Conservation (phyloP, 2,113 vertebrate genomes). For the Picathartes gymnocephalus region DNA sequence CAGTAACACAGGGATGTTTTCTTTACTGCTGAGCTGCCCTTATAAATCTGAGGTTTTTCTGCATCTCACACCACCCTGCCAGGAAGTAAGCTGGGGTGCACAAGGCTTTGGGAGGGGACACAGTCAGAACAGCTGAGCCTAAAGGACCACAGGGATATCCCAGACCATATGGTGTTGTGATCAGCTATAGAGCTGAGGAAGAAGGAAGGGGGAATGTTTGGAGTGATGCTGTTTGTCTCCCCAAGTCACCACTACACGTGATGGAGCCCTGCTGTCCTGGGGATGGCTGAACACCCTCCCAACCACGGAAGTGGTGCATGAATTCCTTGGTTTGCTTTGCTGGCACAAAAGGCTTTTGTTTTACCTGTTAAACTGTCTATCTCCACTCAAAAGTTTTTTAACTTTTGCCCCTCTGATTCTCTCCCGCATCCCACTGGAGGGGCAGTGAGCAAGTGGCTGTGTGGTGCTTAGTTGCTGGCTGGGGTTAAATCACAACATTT, state of each 20-base stretch:
- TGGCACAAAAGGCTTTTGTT: neutral
- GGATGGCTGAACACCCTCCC: neutral
- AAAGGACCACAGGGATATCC: neutral
- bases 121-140: neutral
- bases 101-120: neutral
- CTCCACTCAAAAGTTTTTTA: neutral
- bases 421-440: fast-evolving
- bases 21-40: neutral
- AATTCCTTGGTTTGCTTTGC: neutral
- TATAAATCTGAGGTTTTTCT: neutral
- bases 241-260: fast-evolving
- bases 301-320: fast-evolving
- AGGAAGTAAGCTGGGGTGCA: neutral
- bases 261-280: neutral
- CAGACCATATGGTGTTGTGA: neutral
- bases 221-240: neutral
- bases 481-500: neutral
- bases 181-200: neutral
- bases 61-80: neutral
- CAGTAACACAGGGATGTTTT: neutral
- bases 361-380: neutral
- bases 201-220: neutral
- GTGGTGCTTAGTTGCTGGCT: neutral
- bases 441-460: neutral
- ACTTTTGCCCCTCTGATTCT: neutral